Evolutionary conservation across 2,888 invertebrate species (phyloP).

Genomic region (Nasonovia ribisnigri): DNA sequence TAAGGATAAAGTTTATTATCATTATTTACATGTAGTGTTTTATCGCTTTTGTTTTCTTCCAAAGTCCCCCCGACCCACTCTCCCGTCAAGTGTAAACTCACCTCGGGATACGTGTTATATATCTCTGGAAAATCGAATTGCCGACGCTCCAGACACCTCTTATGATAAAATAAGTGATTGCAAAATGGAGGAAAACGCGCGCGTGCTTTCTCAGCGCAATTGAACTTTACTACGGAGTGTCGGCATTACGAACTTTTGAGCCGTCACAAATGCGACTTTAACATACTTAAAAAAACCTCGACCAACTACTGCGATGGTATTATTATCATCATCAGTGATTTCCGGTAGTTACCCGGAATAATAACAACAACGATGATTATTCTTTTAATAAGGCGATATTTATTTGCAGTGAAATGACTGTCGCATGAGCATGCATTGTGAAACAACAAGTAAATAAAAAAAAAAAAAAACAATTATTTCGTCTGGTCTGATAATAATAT

Average conservation of each 20-base stretch:
- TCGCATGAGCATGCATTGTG: background rate
- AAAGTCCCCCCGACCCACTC: background rate
- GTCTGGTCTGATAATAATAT: background rate
- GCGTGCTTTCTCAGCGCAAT: background rate
- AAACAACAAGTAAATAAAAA: too few relatives aligned
- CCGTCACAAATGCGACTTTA: background rate
- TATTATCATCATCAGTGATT: background rate
- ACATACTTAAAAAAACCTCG: background rate
- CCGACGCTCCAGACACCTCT: slow-evolving; percentile 20
- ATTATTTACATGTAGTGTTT: slow-evolving; percentile 47
- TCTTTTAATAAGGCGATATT: background rate
- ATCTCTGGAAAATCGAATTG: slow-evolving; percentile 33
- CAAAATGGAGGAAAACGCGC: background rate
- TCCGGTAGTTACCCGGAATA: background rate
- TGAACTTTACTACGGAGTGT: background rate
- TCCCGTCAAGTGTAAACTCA: background rate
- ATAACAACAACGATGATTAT: background rate
- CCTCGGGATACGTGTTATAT: background rate
- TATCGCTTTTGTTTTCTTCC: slow-evolving; percentile 41
- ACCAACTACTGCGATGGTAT: background rate
- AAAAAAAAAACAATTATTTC: background rate
- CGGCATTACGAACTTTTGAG: background rate
- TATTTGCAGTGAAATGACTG: background rate
- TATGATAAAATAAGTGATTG: slow-evolving; percentile 35
- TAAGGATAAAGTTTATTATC: slow-evolving; percentile 37